Evolutionary conservation across 2,888 invertebrate species (phyloP).

Genomic region (Elaeidobius kamerunicus): DNA sequence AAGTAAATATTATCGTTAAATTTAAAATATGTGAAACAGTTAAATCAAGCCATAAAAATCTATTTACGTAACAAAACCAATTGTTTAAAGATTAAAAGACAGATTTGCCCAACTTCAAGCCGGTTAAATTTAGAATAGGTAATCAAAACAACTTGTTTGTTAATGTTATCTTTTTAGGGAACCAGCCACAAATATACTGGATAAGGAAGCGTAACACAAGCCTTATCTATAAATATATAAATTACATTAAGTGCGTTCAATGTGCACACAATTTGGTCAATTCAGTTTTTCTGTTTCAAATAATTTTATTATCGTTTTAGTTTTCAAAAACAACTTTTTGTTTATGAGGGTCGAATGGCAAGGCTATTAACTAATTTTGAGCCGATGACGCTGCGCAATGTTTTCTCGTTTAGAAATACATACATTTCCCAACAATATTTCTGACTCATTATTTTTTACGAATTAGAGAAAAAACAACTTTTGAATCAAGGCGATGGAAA

Average conservation of each 20-base stretch:
- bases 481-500: slow-evolving; percentile 19
- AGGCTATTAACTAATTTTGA: slow-evolving; percentile 17
- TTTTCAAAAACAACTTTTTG: slow-evolving; percentile 18
- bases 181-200: slow-evolving; percentile 33
- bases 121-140: slow-evolving; percentile 37
- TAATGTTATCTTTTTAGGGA: slow-evolving; percentile 37
- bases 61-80: slow-evolving; percentile 33
- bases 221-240: slow-evolving; percentile 22
- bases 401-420: slow-evolving; percentile 24
- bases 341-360: neutral
- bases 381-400: slow-evolving; percentile 21
- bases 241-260: slow-evolving; percentile 7
- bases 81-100: slow-evolving; percentile 33
- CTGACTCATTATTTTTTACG: slow-evolving; percentile 25
- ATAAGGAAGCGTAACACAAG: slow-evolving; percentile 24
- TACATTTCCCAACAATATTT: slow-evolving; percentile 19
- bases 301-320: slow-evolving; percentile 10
- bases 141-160: slow-evolving; percentile 38
- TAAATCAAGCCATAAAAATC: slow-evolving; percentile 31
- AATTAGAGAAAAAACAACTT: slow-evolving; percentile 25
- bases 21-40: slow-evolving; percentile 22
- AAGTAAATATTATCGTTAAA: slow-evolving; percentile 15
- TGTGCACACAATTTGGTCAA: slow-evolving; percentile 2
- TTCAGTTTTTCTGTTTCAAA: slow-evolving; percentile 6
- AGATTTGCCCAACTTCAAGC: slow-evolving; percentile 32